Base-by-base conservation (phyloP, 2,113 vertebrate species). In the Malurus melanocephalus region DNA sequence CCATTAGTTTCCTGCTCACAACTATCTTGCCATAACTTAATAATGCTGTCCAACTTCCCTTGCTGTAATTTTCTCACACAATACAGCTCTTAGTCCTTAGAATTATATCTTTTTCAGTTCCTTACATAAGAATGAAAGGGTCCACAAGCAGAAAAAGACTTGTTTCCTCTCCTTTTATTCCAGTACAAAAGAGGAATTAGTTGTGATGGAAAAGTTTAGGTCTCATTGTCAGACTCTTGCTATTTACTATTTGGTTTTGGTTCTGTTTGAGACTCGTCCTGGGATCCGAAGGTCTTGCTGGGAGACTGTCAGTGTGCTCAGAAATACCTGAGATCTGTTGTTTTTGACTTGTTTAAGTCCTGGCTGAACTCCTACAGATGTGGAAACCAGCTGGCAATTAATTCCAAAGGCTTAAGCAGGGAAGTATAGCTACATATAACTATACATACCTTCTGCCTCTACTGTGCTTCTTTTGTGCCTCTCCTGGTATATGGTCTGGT, bases 131-230 rank as follows among this genome's bases (percentile, higher is more conserved):
- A 90, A 64, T 66, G 30, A 76, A 87, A 75, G 38, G 51, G 43
- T 85, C 43, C 15, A 18, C 49, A 85, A 93, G 59, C 42, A 92
- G 61, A 83, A 86, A 78, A 88, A 45, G 21, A 9, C 40, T 91
- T 90, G 23, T 87, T 94, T 89, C 55, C 42, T 92, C 46, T 86
- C 43, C 62, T 91, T 89, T 94, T 76, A 69, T 88, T 86, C 33
- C 60, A 66, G n/a, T 48, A 77, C 71, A 51, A 80, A 61, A 76
- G 86, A 69, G 4, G 66, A 79, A 30, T 79, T 90, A 46, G 32
- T 48, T 40, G 24, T 68, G 42, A 87, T 84, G 64, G 32, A 65
- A 86, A 88, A 78, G 42, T 67, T 92, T 49, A 68, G 73, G 27
- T 76, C 21, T 91, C 45, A 13, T 69, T 73, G 38, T 94, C 66